These are phyloP conservation scores for Archips xylosteana DNA, from an alignment of 2,888 invertebrate genomes.

Conservation along the genomic window DNA sequence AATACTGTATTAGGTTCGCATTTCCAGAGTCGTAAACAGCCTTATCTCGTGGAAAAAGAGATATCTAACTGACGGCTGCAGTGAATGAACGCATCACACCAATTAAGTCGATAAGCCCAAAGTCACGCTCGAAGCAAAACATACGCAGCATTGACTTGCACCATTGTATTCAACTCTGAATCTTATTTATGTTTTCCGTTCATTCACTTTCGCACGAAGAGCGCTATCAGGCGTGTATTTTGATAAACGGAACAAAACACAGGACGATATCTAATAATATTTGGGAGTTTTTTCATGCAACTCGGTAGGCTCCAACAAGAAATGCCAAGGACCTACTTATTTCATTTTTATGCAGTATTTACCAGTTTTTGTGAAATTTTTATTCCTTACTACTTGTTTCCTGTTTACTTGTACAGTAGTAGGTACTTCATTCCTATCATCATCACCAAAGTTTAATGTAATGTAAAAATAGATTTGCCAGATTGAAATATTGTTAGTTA, in stretches of 20 bases:
- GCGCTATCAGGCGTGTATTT: background rate
- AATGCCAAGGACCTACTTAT: background rate
- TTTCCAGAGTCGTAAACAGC: conserved; percentile 22
- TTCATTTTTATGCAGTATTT: too few species aligned
- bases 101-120: conserved; percentile 39
- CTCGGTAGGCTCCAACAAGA: background rate
- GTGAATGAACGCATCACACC: conserved; percentile 38
- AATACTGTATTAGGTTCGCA: background rate
- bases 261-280: conserved; percentile 1
- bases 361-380: too few species aligned
- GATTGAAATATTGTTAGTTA: too few species aligned
- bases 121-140: conserved; percentile 7
- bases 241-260: conserved; percentile 14
- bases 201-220: conserved; percentile 11
- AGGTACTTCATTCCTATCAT: too few species aligned
- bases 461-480: too few species aligned
- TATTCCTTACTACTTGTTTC: too few species aligned
- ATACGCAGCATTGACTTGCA: background rate
- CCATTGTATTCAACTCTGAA: conserved; percentile 13
- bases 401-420: too few species aligned
- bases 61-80: conserved; percentile 29
- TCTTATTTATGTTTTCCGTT: conserved; percentile 28
- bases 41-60: conserved; percentile 30
- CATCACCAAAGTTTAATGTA: too few species aligned
- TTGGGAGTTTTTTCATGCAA: background rate